Percentiles rank a stretch among this genome's conserved stretches.
Evolutionary conservation across 2,113 vertebrate genomes (phyloP).

Genomic region (Narcine bancroftii): DNA sequence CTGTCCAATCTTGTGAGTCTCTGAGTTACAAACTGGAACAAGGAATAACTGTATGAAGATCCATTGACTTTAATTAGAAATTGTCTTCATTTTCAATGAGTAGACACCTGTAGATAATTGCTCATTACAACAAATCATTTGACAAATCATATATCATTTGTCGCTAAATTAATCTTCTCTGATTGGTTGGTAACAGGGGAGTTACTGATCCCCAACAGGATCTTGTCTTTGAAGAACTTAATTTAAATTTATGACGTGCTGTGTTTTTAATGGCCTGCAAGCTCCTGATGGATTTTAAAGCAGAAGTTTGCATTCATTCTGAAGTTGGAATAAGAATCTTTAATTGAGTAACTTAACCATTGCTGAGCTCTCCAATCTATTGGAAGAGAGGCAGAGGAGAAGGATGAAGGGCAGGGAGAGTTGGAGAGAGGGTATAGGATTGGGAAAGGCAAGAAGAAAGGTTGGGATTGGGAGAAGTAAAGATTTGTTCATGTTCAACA

Average conservation of each 20-base stretch:
- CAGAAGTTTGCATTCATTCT: neutral
- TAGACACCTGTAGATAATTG: slow-evolving; percentile 5
- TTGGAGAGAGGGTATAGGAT: no score
- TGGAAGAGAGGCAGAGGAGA: no score
- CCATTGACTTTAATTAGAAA: neutral
- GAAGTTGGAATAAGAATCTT: neutral
- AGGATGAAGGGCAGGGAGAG: no score
- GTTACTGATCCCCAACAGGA: slow-evolving; percentile 21
- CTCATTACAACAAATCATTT: slow-evolving; percentile 21
- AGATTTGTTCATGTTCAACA: neutral
- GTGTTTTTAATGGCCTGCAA: neutral
- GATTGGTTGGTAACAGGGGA: slow-evolving; percentile 4
- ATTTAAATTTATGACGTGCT: neutral
- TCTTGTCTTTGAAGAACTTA: neutral
- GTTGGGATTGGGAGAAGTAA: no score
- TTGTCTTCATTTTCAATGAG: neutral
- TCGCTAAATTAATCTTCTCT: slow-evolving; percentile 22
- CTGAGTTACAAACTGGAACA: no score
- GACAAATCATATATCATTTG: neutral
- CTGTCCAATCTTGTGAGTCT: no score
- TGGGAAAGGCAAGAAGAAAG: no score
- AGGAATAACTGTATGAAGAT: neutral
- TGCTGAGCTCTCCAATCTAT: neutral
- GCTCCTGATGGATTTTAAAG: neutral
- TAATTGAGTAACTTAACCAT: neutral